phyloP scores from a whole-genome alignment of 2,797 vertebrate genomes.

The Prunella strophiata region DNA sequence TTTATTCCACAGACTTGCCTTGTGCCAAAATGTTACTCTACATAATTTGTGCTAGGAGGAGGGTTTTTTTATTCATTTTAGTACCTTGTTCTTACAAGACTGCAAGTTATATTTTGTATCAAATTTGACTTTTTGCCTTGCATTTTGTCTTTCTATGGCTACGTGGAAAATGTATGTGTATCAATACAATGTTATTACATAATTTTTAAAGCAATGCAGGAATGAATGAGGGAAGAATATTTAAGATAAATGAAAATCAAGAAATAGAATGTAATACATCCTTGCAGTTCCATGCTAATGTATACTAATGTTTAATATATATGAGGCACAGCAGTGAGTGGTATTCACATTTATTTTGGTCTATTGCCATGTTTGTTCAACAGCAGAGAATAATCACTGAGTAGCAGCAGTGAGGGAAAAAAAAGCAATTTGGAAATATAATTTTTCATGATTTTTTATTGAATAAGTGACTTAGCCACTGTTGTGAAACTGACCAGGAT shows the following conservation, averaged over 20 bases:
- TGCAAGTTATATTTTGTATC: neutral
- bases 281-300: neutral
- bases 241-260: neutral
- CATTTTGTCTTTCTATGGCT: neutral
- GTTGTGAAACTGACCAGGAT: neutral
- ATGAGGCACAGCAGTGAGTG: neutral
- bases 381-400: neutral
- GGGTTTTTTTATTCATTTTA: fast-evolving
- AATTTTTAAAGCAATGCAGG: neutral
- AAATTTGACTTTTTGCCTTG: neutral
- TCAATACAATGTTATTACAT: neutral
- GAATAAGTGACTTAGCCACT: neutral
- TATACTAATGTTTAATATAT: neutral
- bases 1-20: neutral
- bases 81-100: neutral
- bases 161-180: neutral
- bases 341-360: neutral
- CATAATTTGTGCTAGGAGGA: neutral
- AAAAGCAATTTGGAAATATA: neutral
- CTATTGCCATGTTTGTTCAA: neutral
- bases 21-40: neutral
- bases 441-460: neutral
- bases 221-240: neutral
- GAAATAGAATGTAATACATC: neutral
- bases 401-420: neutral